These are phyloP conservation scores for Plagodis dolabraria DNA, from an alignment of 2,888 invertebrate species.

Conservation along the genomic window DNA sequence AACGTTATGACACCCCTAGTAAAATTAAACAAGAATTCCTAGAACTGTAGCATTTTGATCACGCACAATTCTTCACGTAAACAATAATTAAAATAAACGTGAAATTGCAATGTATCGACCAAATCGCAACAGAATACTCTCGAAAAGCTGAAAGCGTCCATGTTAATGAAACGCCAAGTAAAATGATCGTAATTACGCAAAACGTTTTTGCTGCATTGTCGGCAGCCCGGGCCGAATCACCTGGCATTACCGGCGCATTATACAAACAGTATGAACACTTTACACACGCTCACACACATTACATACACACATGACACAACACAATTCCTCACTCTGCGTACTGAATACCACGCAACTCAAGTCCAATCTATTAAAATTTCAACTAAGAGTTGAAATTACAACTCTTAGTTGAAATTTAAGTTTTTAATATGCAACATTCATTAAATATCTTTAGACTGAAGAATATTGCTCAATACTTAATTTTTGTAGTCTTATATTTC, in stretches of 20 bases:
- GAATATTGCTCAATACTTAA: too few relatives aligned
- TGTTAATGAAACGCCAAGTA: conserved; percentile 78
- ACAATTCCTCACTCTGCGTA: too few relatives aligned
- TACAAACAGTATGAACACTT: conserved; percentile 32
- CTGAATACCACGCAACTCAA: too few relatives aligned
- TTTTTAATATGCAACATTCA: too few relatives aligned
- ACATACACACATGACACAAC: too few relatives aligned
- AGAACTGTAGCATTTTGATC: background rate
- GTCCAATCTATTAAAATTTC: too few relatives aligned
- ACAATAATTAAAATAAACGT: background rate
- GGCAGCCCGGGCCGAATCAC: conserved; percentile 72
- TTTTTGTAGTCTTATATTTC: too few relatives aligned
- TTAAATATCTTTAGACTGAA: too few relatives aligned
- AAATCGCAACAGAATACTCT: conserved; percentile 48
- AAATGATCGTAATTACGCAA: conserved; percentile 78
- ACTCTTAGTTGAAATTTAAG: too few relatives aligned
- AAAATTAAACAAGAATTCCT: background rate
- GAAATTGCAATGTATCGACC: conserved; percentile 37
- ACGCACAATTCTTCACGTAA: background rate
- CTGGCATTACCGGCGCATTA: conserved; percentile 68
- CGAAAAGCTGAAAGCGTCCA: conserved; percentile 66
- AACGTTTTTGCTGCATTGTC: conserved; percentile 80
- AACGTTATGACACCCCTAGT: too few relatives aligned
- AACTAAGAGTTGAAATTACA: too few relatives aligned
- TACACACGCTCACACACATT: too few relatives aligned